Evolutionary conservation across 1,140 invertebrate species (phyloP), one percentile per base, ranked within the genome.

Genomic region (Antheraea mylitta): DNA sequence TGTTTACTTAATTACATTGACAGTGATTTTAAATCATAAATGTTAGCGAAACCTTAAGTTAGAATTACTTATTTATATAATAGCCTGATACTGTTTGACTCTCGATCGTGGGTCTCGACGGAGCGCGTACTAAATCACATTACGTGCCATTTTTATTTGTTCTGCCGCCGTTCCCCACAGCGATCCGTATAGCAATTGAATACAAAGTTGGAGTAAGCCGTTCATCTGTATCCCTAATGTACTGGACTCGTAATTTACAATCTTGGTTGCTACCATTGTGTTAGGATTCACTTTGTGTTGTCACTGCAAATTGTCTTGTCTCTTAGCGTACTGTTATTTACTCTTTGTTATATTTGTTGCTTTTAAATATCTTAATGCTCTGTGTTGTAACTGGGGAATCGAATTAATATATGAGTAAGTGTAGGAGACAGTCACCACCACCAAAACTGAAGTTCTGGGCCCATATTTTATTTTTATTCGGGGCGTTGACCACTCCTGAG

Each of bases 81-180:
- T 11, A 42, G 38, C 11, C 11, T 42, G 38, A 53, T 7, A 53
- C 67, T 58, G 63, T 65, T 64, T 67, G 67, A 68, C 73, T 69
- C 64, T 58, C 73, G 73, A 74, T 74, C 42, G 65, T 63, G 63
- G 42, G 30, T 59, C 64, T 38, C 67, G 73, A 74, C 68, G 71
- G 69, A 22, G 58, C 61, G 30, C 37, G 59, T 61, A 53, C 67
- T 74, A 67, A 71, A 74, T 74, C 73, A 74, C 73, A 69, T 64
- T 65, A 67, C 65, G 69, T 65, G 73, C 65, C 68, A 71, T 65
- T 71, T 74, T 71, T 74, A 71, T 74, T 74, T 74, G 73, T 74
- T 74, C 67, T 53, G n/a, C 11, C 36, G 37, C 66, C 64, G 71
- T 74, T 67, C 67, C 64, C 71, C 73, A 66, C 64, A 42, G 60